Evolutionary conservation across 37 sponge, comb jelly and placozoan species (phyloP), one percentile per base, ranked within the genome.

Genomic region (Chondrilla cf. caribensis): DNA sequence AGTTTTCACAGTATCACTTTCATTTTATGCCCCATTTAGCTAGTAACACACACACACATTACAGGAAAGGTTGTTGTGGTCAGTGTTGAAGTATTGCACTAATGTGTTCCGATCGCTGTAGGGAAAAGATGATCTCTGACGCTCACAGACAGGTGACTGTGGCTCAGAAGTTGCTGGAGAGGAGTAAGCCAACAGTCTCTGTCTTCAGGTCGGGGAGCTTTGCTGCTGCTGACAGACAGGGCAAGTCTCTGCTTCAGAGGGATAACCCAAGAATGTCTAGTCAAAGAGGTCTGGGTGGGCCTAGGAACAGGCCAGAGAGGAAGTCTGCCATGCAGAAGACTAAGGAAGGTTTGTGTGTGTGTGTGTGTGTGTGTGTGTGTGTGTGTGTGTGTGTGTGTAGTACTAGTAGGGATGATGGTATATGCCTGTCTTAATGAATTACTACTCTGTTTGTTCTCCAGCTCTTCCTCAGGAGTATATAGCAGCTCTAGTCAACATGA

Each of bases 131-230:
- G 76, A 35, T 73, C 18, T 73, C 24, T 40, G 43, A 40, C 22
- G 76, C 76, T 39, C 31, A 73, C 44, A 32, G 22, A 38, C 8
- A 38, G 24, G 24, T 73, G 6, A 3, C 41, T 11, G 21, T 43
- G 0, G 43, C 76, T 24, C 41, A 42, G 44, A 73, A 22, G 76
- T 9, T 73, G 21, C 25, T 73, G 2, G 76, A 73, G 3, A 73
- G 36, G 76, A 37, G 38, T 7, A 73, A 73, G 76, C 38, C 41
- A 35, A 19, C 25, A 3, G 70, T 68, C 2, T 19, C 44, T 73
- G 43, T 73, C 21, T 24, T 24, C 24, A 73, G 76, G 40, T 37
- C 76, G 36, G 76, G 76, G 40, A 73, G 76, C 41, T 40, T 73
- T 37, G 76, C 76, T 7, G 11, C 76, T 5, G 76, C 44, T 38